Percentiles rank a stretch among this genome's conserved stretches.
Evolutionary conservation across 92 coral and sea anemone species (phyloP).

Genomic region (Phymanthus crucifer): DNA sequence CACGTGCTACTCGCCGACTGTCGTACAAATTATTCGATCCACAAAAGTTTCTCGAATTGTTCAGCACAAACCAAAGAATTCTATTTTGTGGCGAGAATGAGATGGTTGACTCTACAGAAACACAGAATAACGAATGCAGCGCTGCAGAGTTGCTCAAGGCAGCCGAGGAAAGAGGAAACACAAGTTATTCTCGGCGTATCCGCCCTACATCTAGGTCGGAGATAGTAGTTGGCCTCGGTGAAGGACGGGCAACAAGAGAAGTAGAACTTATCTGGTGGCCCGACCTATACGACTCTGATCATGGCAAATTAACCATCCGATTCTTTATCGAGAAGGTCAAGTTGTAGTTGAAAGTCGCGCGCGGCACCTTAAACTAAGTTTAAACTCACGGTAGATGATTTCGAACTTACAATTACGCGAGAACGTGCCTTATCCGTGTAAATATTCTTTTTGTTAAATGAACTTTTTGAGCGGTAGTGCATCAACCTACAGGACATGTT

Average conservation of each 20-base stretch:
- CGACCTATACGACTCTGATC: background rate
- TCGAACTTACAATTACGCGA: background rate
- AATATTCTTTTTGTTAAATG: background rate
- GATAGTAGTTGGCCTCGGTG: conserved; percentile 6
- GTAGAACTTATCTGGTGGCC: conserved; percentile 17
- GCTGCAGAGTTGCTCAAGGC: background rate
- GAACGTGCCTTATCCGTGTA: background rate
- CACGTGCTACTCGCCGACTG: conserved; percentile 7
- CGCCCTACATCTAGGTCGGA: conserved; percentile 27
- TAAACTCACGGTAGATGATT: background rate
- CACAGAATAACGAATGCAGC: conserved; percentile 2
- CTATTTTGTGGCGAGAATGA: conserved; percentile 10
- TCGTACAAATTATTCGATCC: conserved; percentile 13
- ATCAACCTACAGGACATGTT: too few species aligned
- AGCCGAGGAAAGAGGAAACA: conserved; percentile 6
- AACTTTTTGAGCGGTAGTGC: background rate
- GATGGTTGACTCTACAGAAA: background rate
- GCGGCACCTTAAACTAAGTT: background rate
- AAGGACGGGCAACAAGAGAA: conserved; percentile 18
- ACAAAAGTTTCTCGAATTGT: conserved; percentile 1
- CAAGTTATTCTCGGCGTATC: background rate
- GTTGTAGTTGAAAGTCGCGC: background rate
- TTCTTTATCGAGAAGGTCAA: conserved; percentile 14
- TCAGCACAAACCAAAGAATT: background rate
- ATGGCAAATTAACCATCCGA: conserved; percentile 16